These are phyloP conservation scores for Blennius ocellaris DNA, from an alignment of 2,113 vertebrate species.

Conservation along the genomic window DNA sequence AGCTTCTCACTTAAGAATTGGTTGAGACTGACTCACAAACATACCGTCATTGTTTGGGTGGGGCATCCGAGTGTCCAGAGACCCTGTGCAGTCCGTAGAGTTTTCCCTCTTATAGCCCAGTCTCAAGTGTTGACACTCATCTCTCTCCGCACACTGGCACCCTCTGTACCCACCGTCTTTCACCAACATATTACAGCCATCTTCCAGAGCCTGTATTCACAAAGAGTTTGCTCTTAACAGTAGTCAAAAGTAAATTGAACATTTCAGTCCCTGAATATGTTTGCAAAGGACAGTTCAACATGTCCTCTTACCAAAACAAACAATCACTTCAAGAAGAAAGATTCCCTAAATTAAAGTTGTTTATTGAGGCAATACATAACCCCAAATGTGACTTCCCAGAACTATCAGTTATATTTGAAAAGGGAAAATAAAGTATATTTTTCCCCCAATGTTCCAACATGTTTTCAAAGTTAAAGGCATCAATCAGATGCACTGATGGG, in stretches of 20 bases:
- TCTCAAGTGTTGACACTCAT: constrained; percentile 68
- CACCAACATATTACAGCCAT: constrained; percentile 78
- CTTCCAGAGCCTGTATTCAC: constrained; percentile 73
- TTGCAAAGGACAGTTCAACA: too few species aligned
- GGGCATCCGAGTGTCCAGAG: constrained; percentile 81
- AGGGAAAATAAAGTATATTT: too few species aligned
- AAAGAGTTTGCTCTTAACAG: neutral
- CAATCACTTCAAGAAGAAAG: neutral
- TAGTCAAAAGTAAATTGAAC: too few species aligned
- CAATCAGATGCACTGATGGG: too few species aligned
- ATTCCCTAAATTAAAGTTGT: too few species aligned
- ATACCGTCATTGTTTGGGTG: constrained; percentile 89
- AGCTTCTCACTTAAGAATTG: too few species aligned
- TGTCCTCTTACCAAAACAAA: neutral
- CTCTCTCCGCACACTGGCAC: constrained; percentile 84
- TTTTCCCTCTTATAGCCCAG: constrained; percentile 82
- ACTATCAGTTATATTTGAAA: too few species aligned
- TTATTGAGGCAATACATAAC: too few species aligned
- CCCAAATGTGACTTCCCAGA: too few species aligned
- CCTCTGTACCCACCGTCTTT: constrained; percentile 87
- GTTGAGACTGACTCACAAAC: neutral
- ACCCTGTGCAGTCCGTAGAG: constrained; percentile 89
- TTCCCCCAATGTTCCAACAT: too few species aligned
- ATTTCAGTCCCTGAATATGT: too few species aligned
- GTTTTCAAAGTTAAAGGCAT: too few species aligned